phyloP scores from a whole-genome alignment of 2,113 vertebrate genomes.

The Atlantisia rogersi region DNA sequence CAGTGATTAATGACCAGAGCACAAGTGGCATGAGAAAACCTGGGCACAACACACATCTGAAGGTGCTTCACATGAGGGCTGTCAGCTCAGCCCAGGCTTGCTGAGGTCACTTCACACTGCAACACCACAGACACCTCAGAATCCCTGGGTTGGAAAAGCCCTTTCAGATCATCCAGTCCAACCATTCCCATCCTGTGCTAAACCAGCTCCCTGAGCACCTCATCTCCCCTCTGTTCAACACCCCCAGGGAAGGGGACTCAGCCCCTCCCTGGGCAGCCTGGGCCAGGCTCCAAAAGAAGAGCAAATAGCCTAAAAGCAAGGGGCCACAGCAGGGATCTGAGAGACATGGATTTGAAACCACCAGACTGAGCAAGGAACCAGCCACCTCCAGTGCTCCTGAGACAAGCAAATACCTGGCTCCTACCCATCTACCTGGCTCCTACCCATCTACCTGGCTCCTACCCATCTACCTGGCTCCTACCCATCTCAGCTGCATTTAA shows the following conservation, averaged over 20 bases:
- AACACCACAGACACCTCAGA: background rate
- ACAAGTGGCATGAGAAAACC: rapidly evolving
- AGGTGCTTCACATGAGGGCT: background rate
- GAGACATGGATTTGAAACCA: background rate
- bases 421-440: background rate
- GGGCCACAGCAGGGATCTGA: rapidly evolving
- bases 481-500: background rate
- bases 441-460: background rate
- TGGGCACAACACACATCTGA: background rate
- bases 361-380: rapidly evolving
- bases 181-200: too few species aligned
- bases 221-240: too few species aligned
- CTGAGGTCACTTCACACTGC: background rate
- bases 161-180: too few species aligned
- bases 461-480: background rate
- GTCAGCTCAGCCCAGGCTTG: background rate
- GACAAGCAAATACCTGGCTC: background rate
- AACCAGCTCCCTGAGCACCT: too few species aligned
- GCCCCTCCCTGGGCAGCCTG: too few species aligned
- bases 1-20: rapidly evolving
- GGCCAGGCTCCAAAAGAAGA: background rate
- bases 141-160: too few species aligned
- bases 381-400: rapidly evolving
- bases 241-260: too few species aligned
- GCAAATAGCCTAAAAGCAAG: background rate